Evolutionary conservation across 2,113 vertebrate genomes (phyloP), one percentile per base, ranked within the genome.

Genomic region (Rhabdornis inornatus): DNA sequence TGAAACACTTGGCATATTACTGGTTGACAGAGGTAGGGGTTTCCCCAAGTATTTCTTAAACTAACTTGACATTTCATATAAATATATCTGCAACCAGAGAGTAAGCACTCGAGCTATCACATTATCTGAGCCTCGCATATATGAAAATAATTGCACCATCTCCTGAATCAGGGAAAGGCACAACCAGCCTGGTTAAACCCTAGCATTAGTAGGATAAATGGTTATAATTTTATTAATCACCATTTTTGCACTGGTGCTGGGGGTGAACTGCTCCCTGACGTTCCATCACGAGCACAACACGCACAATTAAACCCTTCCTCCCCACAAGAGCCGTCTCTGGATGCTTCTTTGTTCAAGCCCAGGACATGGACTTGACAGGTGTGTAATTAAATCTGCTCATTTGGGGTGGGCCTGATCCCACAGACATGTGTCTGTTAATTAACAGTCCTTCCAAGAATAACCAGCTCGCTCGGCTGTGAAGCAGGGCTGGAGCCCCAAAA

Each of bases 31-130:
- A 89, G 56, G 65, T 37, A 94, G 60, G 64, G 95, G 53, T 92
- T 96, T 87, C 83, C 95, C 87, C 61, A 60, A 69, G 87, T 79
- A 57, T 84, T 95, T 94, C 83, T 91, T 95, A 60, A 92, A 89
- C 83, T 84, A 89, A 79, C 53, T 79, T 92, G 96, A 82, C 94
- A 95, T 91, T 94, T 96, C 94, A 49, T 96, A 92, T 97, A 96
- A 97, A 96, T 97, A 97, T 91, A 95, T 61, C 65, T 80, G 89
- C 87, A 66, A 83, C 91, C 60, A 79, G 68, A 82, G 87, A 90
- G 85, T 94, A 95, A 95, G 96, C 92, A 92, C 83, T 95, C 6
- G 31, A 84, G 91, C 65, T 92, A 94, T 79, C 89, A 72, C 22
- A 84, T 91, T 92, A 84, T 87, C 83, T 0, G 0, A 71, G 91